Percentiles rank a stretch among this genome's conserved stretches.
phyloP scores from a whole-genome alignment of 2,113 vertebrate species.

The Podarcis raffonei region DNA sequence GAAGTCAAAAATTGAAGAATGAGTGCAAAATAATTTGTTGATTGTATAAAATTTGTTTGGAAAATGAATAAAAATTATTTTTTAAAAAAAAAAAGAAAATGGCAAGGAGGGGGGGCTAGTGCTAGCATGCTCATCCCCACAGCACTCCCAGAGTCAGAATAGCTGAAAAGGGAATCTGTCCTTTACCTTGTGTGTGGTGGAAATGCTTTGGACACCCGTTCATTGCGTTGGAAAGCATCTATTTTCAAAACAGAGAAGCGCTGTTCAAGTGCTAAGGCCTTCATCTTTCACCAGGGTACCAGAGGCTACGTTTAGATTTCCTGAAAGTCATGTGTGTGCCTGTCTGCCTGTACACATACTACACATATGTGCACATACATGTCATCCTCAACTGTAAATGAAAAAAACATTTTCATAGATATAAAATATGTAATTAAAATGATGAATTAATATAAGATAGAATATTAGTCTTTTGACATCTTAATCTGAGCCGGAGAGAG shows the following conservation, averaged over 20 bases:
- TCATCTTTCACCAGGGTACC: conserved; percentile 32
- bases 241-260: neutral
- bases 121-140: no score
- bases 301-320: conserved; percentile 37
- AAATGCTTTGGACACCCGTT: neutral
- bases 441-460: conserved; percentile 86
- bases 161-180: no score
- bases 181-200: no score
- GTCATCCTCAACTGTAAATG: conserved; percentile 60
- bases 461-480: conserved; percentile 90
- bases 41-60: no score
- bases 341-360: neutral
- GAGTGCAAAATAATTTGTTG: no score
- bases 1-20: no score
- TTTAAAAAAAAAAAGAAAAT: no score
- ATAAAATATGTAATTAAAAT: conserved; percentile 87
- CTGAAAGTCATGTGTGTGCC: neutral
- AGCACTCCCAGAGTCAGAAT: no score
- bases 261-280: conserved; percentile 12
- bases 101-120: no score
- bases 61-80: no score
- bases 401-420: conserved; percentile 76
- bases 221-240: neutral
- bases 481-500: conserved; percentile 80
- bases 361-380: conserved; percentile 55